phyloP scores from a whole-genome alignment of 2,797 vertebrate species.

The Nothura maculosa region DNA sequence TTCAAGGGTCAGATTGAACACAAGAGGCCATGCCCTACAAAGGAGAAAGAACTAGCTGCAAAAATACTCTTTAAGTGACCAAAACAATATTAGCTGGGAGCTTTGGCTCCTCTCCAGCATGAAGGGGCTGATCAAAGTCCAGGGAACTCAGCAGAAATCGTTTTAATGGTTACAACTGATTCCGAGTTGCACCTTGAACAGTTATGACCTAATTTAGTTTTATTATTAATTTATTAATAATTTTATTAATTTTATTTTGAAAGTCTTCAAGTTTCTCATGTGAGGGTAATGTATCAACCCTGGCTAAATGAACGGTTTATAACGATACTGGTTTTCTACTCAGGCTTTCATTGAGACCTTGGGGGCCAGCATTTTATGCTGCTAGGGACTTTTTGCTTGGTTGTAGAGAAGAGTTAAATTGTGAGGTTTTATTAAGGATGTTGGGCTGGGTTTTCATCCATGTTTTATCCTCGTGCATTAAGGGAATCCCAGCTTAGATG shows the following conservation, averaged over 20 bases:
- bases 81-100: not conserved
- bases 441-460: not conserved
- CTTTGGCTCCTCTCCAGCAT: not conserved
- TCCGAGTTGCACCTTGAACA: not conserved
- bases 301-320: not conserved
- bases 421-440: not conserved
- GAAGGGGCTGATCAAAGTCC: not conserved
- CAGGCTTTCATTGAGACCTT: no score
- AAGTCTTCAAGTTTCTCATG: not conserved
- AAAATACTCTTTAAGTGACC: not conserved
- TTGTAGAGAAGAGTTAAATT: not conserved
- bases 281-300: no score
- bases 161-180: not conserved
- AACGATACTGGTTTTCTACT: no score
- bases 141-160: not conserved
- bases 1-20: not conserved
- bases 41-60: not conserved
- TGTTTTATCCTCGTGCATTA: no score
- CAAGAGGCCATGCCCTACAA: accelerated
- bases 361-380: no score
- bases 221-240: not conserved
- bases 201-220: not conserved
- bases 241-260: not conserved
- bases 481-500: no score
- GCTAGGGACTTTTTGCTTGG: no score